Base-by-base conservation (phyloP, 1,140 invertebrate species). In the Coboldia fuscipes region DNA sequence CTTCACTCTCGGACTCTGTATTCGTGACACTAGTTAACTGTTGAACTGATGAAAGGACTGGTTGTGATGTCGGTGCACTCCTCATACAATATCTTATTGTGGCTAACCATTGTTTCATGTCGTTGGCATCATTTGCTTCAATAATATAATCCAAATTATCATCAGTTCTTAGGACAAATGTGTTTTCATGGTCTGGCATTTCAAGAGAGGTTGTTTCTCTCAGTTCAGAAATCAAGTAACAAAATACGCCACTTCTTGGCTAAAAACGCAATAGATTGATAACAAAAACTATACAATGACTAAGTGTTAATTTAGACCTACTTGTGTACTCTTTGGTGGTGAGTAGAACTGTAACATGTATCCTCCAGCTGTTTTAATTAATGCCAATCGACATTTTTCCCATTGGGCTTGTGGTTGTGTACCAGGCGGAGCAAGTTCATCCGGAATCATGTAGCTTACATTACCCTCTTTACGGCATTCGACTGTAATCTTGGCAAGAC, bases 181-280 rank as follows among this genome's bases (percentile, higher is more conserved):
- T 92, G 57, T 96, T 89, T 56, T 92, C 82, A 50, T 88, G 78
- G 56, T 96, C 90, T 0, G 90, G 90, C 90, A 96, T 94, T 60
- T 97, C 90, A 28, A 97, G 53, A 2, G 84, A 79, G 16, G 86
- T 94, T 1, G 90, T 94, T 60, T 94, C 88, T 30, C 92, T 60
- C 1, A 80, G 88, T 60, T 96, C 89, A 5, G 74, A 80, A 39
- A 97, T 92, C 21, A 90, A 66, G 44, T 88, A 89, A 59, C 89
- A 96, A 54, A 96, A 94, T 3, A 96, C 78, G 12, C 90, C 90
- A 50, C 77, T 82, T 27, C 82, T 72, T 14, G 89, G 86, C 57
- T 83, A 75, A 10, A 70, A 42, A 30, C 7, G 7, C 7, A 8
- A 24, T 8, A 18, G 23, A 31, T 16, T 6, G n/a, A 18, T 4